Evolutionary conservation across 2,113 vertebrate species (phyloP), one percentile per base, ranked within the genome.

Genomic region (Machaerirhynchus nigripectus): DNA sequence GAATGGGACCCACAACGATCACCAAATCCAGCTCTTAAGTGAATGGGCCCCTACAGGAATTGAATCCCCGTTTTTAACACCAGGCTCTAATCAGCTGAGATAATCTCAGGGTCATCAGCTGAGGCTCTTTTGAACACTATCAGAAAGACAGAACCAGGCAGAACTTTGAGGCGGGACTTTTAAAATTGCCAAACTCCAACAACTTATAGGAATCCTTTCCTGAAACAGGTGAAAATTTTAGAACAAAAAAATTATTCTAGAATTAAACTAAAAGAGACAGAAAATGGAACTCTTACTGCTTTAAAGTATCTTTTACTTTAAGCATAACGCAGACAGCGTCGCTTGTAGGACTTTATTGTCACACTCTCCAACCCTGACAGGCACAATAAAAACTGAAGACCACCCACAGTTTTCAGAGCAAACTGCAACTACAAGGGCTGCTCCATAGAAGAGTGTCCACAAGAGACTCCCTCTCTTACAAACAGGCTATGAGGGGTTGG

Each of bases 321-420:
- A 74, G 39, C 28, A 39, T 22, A 52, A 82, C 67, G 35, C 61
- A 60, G 52, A 31, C 26, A 49, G 23, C 0, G 0, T 19, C 37
- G 7, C 44, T 61, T 4, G 3, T 22, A 55, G 26, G 24, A 46
- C 63, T 31, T 56, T 52, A 28, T 47, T 76, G 69, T 79, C 37
- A 60, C 60, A 37, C 65, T 76, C 85, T 50, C 76, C 82, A 80
- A 15, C 44, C 10, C 71, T 61, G 35, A 33, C 37, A 61, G 35
- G 50, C 68, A 94, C 87, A 88, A 89, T 60, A 59, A 92, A 76
- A 84, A 69, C 49, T 47, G 35, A 76, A 82, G 87, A 95, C 78
- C 78, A 88, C 89, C 61, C 93, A 93, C 77, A 85, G 57, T 75
- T 85, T 91, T 61, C 33, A 31, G 42, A 90, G 79, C 49, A 74